A percentile compares a stretch with the other conserved stretches of the same genome.
Evolutionary conservation across 2,888 invertebrate genomes (phyloP).

Genomic region (Ichneumoninae sp.): DNA sequence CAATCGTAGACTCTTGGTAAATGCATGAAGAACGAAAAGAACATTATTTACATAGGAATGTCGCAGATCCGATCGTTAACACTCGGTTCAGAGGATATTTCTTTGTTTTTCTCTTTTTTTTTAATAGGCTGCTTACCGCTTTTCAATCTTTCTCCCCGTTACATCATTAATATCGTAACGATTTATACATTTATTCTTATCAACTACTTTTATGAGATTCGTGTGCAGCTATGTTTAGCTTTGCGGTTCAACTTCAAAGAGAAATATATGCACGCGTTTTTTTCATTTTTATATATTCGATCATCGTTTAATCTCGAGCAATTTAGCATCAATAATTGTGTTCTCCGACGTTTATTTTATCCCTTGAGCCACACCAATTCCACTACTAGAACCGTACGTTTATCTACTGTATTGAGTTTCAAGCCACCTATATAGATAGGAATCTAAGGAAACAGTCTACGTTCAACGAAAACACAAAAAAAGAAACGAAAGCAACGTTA

Average conservation of each 20-base stretch:
- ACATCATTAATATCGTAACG: constrained; percentile 57
- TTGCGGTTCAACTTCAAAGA: constrained; percentile 36
- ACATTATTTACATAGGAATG: constrained; percentile 68
- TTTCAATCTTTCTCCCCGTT: constrained; percentile 20
- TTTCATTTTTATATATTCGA: constrained; percentile 11
- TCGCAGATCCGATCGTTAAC: constrained; percentile 46
- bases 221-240: constrained; percentile 35
- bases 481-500: constrained; percentile 1
- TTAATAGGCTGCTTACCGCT: constrained; percentile 35
- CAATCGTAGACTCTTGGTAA: constrained; percentile 37
- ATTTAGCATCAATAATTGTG: constrained; percentile 29
- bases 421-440: constrained; percentile 45
- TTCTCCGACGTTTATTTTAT: constrained; percentile 23
- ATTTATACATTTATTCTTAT: constrained; percentile 63
- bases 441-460: constrained; percentile 15
- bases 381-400: constrained; percentile 45
- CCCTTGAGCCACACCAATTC: constrained; percentile 43
- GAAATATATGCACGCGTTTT: constrained; percentile 21
- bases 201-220: constrained; percentile 46
- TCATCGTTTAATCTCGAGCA: constrained; percentile 19
- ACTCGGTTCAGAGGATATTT: constrained; percentile 15
- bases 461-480: not conserved
- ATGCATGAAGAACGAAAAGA: constrained; percentile 44
- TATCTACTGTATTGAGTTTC: constrained; percentile 53
- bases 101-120: not conserved